These are phyloP conservation scores for Pampusana beccarii DNA, from an alignment of 2,113 vertebrate genomes.

Conservation along the genomic window DNA sequence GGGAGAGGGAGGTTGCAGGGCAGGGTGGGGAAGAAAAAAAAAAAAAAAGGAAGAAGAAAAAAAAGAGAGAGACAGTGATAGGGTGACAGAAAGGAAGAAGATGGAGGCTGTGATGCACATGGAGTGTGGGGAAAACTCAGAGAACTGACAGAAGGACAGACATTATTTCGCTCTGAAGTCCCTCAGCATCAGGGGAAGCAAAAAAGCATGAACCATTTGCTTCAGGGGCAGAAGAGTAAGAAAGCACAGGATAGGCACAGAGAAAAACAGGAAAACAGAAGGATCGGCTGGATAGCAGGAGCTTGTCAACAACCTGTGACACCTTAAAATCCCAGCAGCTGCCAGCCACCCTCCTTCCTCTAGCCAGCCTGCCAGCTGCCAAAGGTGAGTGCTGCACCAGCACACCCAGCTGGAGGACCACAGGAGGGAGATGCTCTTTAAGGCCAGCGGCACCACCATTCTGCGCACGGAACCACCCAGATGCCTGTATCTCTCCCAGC, in stretches of 20 bases:
- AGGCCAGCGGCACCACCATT: background rate
- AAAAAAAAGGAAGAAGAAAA: background rate
- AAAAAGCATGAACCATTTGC: background rate
- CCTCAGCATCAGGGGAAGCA: background rate
- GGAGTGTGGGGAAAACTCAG: background rate
- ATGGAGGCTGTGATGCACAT: background rate
- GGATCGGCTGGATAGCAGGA: background rate
- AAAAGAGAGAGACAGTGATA: background rate
- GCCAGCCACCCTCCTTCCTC: background rate
- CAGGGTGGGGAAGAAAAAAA: rapidly evolving
- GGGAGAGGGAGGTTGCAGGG: background rate
- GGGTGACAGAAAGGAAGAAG: background rate
- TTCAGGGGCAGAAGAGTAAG: background rate
- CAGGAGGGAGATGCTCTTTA: background rate
- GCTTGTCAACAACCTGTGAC: background rate
- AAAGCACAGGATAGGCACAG: background rate
- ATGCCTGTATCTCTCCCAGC: background rate
- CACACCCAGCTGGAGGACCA: background rate
- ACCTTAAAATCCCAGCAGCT: background rate
- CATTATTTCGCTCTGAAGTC: background rate
- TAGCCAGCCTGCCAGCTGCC: background rate
- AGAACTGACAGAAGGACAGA: background rate
- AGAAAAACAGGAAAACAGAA: background rate
- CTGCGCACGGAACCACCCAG: background rate
- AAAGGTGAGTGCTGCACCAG: background rate